Evolutionary conservation across 2,113 vertebrate species (phyloP).

Genomic region (Merops nubicus): DNA sequence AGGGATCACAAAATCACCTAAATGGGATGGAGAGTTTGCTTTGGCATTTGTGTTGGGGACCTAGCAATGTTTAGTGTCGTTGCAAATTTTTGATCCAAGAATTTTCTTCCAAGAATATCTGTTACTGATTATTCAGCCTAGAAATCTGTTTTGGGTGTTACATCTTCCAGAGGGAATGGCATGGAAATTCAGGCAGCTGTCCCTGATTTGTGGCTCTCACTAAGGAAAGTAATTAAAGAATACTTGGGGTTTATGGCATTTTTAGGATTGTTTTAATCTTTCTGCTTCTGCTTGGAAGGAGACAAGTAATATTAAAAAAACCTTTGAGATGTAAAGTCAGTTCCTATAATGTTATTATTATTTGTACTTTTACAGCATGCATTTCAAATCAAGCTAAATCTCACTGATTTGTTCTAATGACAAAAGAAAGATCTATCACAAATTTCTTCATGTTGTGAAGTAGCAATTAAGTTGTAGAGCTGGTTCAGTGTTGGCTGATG

Average conservation of each 20-base stretch:
- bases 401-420: conserved; percentile 13
- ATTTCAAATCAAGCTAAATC: conserved; percentile 52
- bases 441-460: conserved; percentile 13
- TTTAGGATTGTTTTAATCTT: conserved; percentile 33
- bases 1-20: background rate
- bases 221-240: conserved; percentile 26
- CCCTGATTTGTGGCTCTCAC: background rate
- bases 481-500: conserved; percentile 2
- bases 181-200: conserved; percentile 11
- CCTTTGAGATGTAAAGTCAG: conserved; percentile 19
- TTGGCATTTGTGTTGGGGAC: background rate
- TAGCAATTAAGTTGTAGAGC: conserved; percentile 42
- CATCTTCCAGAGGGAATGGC: background rate
- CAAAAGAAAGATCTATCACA: conserved; percentile 33
- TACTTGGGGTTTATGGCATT: background rate
- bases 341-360: background rate
- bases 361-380: conserved; percentile 10
- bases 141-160: background rate
- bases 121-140: background rate
- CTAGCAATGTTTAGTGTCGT: background rate
- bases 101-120: background rate
- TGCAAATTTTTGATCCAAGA: background rate
- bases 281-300: background rate
- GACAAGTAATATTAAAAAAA: background rate
- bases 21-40: background rate